phyloP scores from a whole-genome alignment of 2,888 invertebrate genomes.

The Syrista parreyssii region DNA sequence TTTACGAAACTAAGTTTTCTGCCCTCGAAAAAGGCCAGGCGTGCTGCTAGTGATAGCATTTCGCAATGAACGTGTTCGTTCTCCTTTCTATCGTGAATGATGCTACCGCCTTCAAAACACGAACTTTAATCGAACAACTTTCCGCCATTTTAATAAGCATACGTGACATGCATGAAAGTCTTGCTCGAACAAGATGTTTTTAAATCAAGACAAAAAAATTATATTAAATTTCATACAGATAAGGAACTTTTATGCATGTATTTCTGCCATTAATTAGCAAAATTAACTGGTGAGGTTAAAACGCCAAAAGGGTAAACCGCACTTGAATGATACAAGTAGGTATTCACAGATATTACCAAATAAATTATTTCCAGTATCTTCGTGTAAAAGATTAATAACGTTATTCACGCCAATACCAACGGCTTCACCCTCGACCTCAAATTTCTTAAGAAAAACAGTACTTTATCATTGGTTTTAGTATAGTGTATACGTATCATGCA shows the following conservation, averaged over 20 bases:
- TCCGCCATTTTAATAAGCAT: constrained; percentile 41
- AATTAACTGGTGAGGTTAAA: not conserved
- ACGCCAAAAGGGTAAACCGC: not conserved
- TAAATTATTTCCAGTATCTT: not conserved
- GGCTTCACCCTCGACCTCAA: not conserved
- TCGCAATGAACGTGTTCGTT: not conserved
- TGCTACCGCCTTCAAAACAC: constrained; percentile 15
- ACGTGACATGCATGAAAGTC: constrained; percentile 21
- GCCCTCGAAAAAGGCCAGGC: not conserved
- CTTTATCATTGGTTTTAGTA: not conserved
- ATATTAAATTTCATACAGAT: not conserved
- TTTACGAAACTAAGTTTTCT: constrained; percentile 20
- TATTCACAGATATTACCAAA: not conserved
- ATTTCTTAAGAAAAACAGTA: constrained; percentile 3
- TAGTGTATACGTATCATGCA: not conserved
- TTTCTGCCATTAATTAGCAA: not conserved
- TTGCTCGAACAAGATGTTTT: constrained; percentile 35
- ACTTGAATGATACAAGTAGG: not conserved
- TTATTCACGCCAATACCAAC: not conserved
- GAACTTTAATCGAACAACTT: constrained; percentile 32
- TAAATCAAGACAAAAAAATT: constrained; percentile 19
- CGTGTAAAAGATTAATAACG: not conserved
- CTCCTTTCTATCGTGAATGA: constrained; percentile 16
- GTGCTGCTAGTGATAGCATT: not conserved
- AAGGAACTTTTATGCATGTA: not conserved